Conservation (phyloP, 2,113 vertebrate genomes). For the human (Homo sapiens) region DNA sequence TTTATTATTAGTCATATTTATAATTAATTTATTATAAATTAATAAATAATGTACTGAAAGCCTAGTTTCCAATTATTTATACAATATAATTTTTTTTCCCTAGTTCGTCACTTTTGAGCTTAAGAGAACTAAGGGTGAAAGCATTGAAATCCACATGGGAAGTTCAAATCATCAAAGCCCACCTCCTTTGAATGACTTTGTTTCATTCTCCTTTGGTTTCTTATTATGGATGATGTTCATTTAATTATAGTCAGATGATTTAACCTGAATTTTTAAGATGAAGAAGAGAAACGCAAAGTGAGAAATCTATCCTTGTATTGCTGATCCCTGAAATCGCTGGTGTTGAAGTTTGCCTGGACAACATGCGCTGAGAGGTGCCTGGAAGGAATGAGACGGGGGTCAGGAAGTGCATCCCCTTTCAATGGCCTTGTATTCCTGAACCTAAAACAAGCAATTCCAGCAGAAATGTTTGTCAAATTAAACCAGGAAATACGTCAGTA, state of each 20-base stretch:
- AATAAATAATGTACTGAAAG: neutral
- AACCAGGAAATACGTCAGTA: constrained; percentile 35
- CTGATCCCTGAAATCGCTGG: fast-evolving
- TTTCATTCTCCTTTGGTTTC: neutral
- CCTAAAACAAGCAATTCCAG: neutral
- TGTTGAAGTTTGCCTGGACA: fast-evolving
- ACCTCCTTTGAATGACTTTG: neutral
- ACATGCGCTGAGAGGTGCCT: neutral
- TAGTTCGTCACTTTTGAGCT: neutral
- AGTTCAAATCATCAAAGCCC: neutral
- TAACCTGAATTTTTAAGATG: neutral
- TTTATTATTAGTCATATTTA: neutral
- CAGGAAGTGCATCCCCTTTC: neutral
- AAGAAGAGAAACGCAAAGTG: fast-evolving
- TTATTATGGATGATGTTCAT: neutral
- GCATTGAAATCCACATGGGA: neutral
- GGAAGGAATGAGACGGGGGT: neutral
- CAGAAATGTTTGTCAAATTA: constrained; percentile 48
- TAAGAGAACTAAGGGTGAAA: neutral
- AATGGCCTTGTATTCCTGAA: neutral
- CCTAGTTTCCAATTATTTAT: neutral
- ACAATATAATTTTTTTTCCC: neutral
- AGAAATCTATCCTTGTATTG: neutral
- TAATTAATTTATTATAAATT: too few species aligned
- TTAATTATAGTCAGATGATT: neutral